phyloP scores from a whole-genome alignment of 2,888 invertebrate genomes.

The Leptopterna dolabrata region DNA sequence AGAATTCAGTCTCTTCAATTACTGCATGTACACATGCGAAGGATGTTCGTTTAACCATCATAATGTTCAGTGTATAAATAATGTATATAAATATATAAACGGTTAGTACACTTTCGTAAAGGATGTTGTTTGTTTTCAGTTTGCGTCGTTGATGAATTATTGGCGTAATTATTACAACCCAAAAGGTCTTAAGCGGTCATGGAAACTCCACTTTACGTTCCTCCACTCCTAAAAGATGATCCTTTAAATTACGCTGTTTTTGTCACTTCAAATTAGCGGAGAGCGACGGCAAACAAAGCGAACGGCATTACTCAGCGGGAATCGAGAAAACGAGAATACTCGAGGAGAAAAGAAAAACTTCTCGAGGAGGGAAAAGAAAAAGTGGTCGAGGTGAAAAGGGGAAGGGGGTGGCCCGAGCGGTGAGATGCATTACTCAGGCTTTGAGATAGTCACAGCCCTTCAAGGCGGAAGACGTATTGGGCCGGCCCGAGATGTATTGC shows the following conservation, averaged over 20 bases:
- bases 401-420: background rate
- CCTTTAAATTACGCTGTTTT: constrained; percentile 36
- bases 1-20: too few species aligned
- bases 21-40: too few species aligned
- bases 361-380: constrained; percentile 11
- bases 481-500: constrained; percentile 36
- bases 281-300: constrained; percentile 30
- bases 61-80: too few species aligned
- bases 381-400: constrained; percentile 4
- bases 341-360: background rate
- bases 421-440: constrained; percentile 51
- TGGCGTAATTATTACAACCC: too few species aligned
- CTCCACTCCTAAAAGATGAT: background rate
- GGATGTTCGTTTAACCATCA: too few species aligned
- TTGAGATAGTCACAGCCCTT: constrained; percentile 51
- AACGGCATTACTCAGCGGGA: constrained; percentile 5
- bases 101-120: too few species aligned
- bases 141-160: too few species aligned
- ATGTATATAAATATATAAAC: too few species aligned
- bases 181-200: too few species aligned
- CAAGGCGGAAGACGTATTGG: constrained; percentile 46
- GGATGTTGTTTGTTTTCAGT: too few species aligned
- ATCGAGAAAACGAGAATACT: background rate
- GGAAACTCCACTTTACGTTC: background rate
- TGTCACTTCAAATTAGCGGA: constrained; percentile 43